A percentile compares a stretch with the other conserved stretches of the same genome.
These are phyloP conservation scores for Drosophila mettleri DNA, from an alignment of 2,888 invertebrate genomes.

Conservation along the genomic window DNA sequence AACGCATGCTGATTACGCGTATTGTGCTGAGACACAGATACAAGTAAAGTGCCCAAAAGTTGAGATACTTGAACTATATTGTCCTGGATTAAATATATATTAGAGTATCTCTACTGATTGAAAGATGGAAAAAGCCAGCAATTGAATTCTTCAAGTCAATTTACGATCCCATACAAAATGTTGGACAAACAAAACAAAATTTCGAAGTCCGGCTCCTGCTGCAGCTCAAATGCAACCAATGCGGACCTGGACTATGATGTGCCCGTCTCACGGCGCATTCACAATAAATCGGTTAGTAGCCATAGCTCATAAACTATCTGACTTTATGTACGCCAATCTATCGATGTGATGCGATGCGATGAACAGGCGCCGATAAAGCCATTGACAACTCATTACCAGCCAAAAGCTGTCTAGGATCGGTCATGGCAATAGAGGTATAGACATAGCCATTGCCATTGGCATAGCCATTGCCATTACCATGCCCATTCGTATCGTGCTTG, in stretches of 20 bases:
- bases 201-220: slow-evolving; percentile 68
- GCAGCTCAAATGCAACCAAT: slow-evolving; percentile 71
- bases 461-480: background rate
- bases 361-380: slow-evolving; percentile 62
- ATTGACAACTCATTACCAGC: slow-evolving; percentile 60
- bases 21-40: slow-evolving; percentile 39
- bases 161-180: slow-evolving; percentile 60
- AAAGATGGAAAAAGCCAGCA: slow-evolving; percentile 25
- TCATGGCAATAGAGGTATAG: slow-evolving; percentile 7
- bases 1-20: slow-evolving; percentile 52
- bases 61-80: slow-evolving; percentile 82
- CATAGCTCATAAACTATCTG: slow-evolving; percentile 55
- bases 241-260: slow-evolving; percentile 82
- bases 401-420: slow-evolving; percentile 42
- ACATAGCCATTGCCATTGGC: slow-evolving; percentile 1
- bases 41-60: slow-evolving; percentile 52
- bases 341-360: slow-evolving; percentile 53
- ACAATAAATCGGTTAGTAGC: slow-evolving; percentile 80
- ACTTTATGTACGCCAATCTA: slow-evolving; percentile 46
- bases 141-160: slow-evolving; percentile 5
- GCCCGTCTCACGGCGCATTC: slow-evolving; percentile 80
- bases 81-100: slow-evolving; percentile 83
- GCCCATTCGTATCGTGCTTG: slow-evolving; percentile 19
- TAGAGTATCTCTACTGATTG: slow-evolving; percentile 70
- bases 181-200: slow-evolving; percentile 77